Base-by-base conservation (phyloP, 2,888 invertebrate genomes). In the Apamea crenata region DNA sequence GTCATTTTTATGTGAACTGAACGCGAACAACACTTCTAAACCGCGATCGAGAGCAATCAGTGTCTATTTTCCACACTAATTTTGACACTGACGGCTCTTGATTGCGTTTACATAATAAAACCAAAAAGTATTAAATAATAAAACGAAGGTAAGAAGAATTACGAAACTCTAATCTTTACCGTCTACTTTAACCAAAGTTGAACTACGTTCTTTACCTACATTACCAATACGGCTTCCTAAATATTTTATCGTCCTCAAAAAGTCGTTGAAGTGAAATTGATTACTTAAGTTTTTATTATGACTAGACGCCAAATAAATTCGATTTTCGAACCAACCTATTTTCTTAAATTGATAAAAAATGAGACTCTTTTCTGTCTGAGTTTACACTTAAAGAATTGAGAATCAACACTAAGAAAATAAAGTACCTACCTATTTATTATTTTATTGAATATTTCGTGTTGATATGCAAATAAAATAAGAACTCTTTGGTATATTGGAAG, bases 321-420 rank as follows among this genome's bases (percentile, higher is more conserved):
- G 14, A 72, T 56, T 68, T 82, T 69, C 29, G 25, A 82, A 66
- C 74, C 14, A 73, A 63, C 25, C 72, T 63, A 40, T 32, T 67
- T 61, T 71, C n/a, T 82, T 29, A 25, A 44, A 74, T 82, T 18
- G 66, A 70, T 50, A 40, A 77, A 66, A 40, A 7, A 69, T 83
- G 36, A 63, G 25, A 8, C 5, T 16, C 2, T n/a, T 36, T 10
- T 5, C 50, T 32, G 1, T 16, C 14, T 6, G 21, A 29, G 21
- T 7, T 47, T 2, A 75, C 32, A n/a, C 8, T 14, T 14, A 29
- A 21, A 21, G 3, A 68, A 68, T 29, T 29, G 18, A 14, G 68
- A n/a, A 3, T 18, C 12, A 32, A 61, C 61, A 18, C 10, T 44
- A 44, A 1, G 6, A 44, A 16, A n/a, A 40, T 40, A 40, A 63